Conservation (phyloP, 2,113 vertebrate genomes). For the Oriolus oriolus region DNA sequence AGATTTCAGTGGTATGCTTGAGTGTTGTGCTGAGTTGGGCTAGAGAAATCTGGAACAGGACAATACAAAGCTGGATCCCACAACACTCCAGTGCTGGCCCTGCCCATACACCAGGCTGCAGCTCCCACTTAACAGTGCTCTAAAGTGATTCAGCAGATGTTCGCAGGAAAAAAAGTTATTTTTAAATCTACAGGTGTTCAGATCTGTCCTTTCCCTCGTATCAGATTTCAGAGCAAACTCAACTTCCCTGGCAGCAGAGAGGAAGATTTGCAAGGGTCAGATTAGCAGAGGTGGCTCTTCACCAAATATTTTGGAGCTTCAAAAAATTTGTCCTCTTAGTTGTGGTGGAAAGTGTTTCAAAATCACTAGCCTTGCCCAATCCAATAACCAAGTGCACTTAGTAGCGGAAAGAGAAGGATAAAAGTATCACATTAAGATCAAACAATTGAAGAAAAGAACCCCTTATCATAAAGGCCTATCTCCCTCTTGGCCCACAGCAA, state of each 20-base stretch:
- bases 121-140: background rate
- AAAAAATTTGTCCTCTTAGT: background rate
- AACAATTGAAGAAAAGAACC: background rate
- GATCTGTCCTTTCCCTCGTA: background rate
- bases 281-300: background rate
- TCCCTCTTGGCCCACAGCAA: background rate
- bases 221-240: background rate
- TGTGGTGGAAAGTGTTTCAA: background rate
- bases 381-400: background rate
- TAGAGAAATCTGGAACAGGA: background rate
- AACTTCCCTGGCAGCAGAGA: background rate
- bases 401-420: background rate
- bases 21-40: background rate
- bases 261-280: background rate
- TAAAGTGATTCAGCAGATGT: background rate
- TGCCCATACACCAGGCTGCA: background rate
- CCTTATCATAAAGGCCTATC: background rate
- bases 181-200: background rate
- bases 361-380: background rate
- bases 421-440: background rate
- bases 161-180: fast-evolving
- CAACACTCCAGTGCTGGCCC: fast-evolving
- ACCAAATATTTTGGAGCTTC: background rate
- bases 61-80: background rate
- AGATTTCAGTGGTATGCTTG: background rate